Base-by-base conservation (phyloP, 2,113 vertebrate species). In the Symphodus melops region DNA sequence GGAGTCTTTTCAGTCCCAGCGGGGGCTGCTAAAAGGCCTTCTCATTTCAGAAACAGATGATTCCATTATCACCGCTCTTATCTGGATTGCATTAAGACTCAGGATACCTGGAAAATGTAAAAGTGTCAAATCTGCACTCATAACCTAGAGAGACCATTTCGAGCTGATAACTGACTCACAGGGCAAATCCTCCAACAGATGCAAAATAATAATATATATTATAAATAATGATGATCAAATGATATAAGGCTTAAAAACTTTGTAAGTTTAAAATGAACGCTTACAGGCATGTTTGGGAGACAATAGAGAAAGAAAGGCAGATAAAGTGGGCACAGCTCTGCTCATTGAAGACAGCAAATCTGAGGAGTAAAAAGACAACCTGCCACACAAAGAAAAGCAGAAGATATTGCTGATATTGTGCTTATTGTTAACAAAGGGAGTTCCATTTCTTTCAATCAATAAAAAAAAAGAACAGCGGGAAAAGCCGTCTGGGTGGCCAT, bases 401-500 rank as follows among this genome's bases (percentile, higher is more conserved):
- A 62, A 11, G 41, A 51, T n/a, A 33, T n/a, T 77, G 60, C 57
- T 28, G 56, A 82, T 68, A 86, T 54, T 17, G 64, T 72, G 72
- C 21, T 51, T 57, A 12, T 75, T 82, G 82, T 80, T 83, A 83
- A 83, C 55, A 82, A 75, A 81, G 48, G 54, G 49, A 81, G 49
- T 48, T 68, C 65, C 5, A 42, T 74, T 86, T 84, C 12, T 83
- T 82, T 77, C 69, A 41, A 78, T 73, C 71, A 23, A 75, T 33
- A 83, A 67, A 81, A 36, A n/a, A n/a, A 83, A 60, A 82, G 59
- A 82, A 68, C 33, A 74, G 67, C 14, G 33, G 58, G 37, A 70
- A 72, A 68, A 67, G 69, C 59, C 71, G 70, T 65, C 54, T 55
- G 11, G 21, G 84, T 89, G 91, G 70, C 86, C 79, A 86, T 85